A percentile compares a stretch with the other conserved stretches of the same genome.
Conservation (phyloP, 2,888 invertebrate genomes). For the Meganola albula region DNA sequence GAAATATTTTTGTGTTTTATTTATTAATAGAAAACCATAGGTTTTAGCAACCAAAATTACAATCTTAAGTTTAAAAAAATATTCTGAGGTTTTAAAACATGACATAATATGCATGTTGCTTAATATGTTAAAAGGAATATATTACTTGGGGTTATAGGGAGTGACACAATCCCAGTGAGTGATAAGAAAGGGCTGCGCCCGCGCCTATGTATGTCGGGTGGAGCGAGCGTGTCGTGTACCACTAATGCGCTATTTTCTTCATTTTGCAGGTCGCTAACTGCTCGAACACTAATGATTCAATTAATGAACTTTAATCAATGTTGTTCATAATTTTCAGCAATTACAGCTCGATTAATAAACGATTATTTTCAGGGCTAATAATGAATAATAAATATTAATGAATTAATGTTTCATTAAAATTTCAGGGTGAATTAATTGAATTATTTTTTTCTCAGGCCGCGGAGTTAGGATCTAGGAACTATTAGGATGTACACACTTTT, state of each 20-base stretch:
- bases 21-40: too few relatives aligned
- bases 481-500: constrained; percentile 18
- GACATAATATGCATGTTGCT: too few relatives aligned
- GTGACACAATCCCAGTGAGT: too few relatives aligned
- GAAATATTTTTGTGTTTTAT: too few relatives aligned
- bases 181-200: not conserved
- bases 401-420: constrained; percentile 49
- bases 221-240: too few relatives aligned
- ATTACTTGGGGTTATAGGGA: too few relatives aligned
- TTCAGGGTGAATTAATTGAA: constrained; percentile 56
- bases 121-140: too few relatives aligned
- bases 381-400: not conserved
- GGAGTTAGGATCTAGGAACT: constrained; percentile 40
- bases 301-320: constrained; percentile 37
- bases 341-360: constrained; percentile 40
- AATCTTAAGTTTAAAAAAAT: too few relatives aligned
- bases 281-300: constrained; percentile 36
- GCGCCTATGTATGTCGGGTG: constrained; percentile 14
- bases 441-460: constrained; percentile 53
- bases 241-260: constrained; percentile 52
- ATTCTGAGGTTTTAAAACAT: too few relatives aligned
- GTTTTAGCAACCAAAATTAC: too few relatives aligned
- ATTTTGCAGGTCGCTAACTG: constrained; percentile 54
- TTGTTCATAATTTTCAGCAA: constrained; percentile 51
- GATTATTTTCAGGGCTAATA: constrained; percentile 68